Percentiles rank a stretch among this genome's conserved stretches.
phyloP scores from a whole-genome alignment of 2,113 vertebrate species.

The Eublepharis macularius region DNA sequence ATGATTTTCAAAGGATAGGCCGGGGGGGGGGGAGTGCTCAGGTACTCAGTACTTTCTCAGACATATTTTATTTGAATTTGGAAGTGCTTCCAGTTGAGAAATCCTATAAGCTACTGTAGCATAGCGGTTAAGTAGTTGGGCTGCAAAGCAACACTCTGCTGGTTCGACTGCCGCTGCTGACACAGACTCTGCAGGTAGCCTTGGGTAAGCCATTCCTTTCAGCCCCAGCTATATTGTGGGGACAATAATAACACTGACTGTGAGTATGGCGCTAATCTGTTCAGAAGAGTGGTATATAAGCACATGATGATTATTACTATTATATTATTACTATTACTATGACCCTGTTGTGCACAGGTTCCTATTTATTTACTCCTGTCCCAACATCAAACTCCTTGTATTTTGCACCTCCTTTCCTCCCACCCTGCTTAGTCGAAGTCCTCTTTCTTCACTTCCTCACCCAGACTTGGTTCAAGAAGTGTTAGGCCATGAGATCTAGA shows the following conservation, averaged over 20 bases:
- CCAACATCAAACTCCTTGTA: not conserved
- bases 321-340: no score
- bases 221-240: no score
- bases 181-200: no score
- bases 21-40: not conserved
- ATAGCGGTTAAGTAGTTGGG: no score
- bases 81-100: not conserved
- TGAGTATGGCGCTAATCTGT: no score
- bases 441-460: not conserved
- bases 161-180: no score
- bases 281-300: no score
- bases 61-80: not conserved
- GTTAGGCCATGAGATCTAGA: not conserved
- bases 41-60: not conserved
- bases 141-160: no score
- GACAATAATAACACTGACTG: no score
- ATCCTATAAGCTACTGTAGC: no score
- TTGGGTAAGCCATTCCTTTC: no score
- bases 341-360: not conserved
- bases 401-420: rapidly evolving
- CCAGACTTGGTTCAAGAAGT: not conserved
- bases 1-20: not conserved
- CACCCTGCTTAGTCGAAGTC: not conserved
- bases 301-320: no score
- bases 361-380: not conserved